Conservation (phyloP, 2,113 vertebrate species). For the Gambusia affinis region DNA sequence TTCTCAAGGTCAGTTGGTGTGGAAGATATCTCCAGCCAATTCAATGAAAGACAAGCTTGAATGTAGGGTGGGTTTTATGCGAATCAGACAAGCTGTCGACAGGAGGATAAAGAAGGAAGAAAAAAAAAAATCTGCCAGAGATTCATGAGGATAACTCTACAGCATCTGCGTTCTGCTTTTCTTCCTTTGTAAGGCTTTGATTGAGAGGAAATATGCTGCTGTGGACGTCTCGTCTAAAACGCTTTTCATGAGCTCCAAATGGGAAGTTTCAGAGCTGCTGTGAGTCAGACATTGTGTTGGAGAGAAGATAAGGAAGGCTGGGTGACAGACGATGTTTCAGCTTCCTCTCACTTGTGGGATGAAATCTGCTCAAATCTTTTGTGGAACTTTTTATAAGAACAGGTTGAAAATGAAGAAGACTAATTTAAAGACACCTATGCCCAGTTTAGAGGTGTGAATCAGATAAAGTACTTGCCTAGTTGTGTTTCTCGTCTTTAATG, state of each 20-base stretch:
- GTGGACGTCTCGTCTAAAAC: constrained; percentile 52
- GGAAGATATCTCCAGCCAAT: constrained; percentile 62
- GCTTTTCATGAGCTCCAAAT: constrained; percentile 56
- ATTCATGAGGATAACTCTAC: constrained; percentile 72
- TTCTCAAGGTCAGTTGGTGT: constrained; percentile 69
- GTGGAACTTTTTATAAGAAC: constrained; percentile 30
- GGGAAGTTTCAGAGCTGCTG: constrained; percentile 39
- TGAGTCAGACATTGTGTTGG: constrained; percentile 58
- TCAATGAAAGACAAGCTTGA: constrained; percentile 56
- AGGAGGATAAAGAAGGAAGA: constrained; percentile 49
- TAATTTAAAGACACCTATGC: constrained; percentile 20
- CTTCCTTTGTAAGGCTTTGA: constrained; percentile 71
- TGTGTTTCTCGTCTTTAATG: neutral
- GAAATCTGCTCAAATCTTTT: constrained; percentile 29
- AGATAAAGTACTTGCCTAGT: neutral
- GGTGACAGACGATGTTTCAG: constrained; percentile 61
- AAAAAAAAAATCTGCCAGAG: constrained; percentile 54
- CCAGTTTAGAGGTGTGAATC: constrained; percentile 1
- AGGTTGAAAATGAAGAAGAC: constrained; percentile 21
- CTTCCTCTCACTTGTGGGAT: constrained; percentile 46
- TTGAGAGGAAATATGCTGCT: constrained; percentile 69
- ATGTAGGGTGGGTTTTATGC: constrained; percentile 60
- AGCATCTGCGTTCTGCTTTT: constrained; percentile 52
- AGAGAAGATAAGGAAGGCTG: constrained; percentile 62
- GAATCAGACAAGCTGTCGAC: constrained; percentile 72